Conservation (phyloP, 1,140 invertebrate genomes). For the Cheumatopsyche charites region DNA sequence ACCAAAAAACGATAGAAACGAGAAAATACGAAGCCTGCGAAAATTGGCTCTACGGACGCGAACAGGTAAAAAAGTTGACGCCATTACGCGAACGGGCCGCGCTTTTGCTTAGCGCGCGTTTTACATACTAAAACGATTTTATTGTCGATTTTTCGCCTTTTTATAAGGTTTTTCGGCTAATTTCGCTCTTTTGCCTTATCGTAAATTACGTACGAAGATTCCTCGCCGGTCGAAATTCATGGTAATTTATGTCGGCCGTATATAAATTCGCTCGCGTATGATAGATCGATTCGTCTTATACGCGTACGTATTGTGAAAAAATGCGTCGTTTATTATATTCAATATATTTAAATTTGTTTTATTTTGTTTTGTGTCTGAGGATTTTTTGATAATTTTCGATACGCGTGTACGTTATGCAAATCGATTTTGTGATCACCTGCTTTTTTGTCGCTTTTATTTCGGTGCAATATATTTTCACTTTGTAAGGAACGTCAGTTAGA, state of each 20-base stretch:
- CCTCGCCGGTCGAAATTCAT: not conserved
- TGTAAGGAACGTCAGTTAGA: no score
- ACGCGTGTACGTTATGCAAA: no score
- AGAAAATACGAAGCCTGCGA: not conserved
- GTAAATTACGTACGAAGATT: not conserved
- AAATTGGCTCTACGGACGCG: conserved; percentile 10
- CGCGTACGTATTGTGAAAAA: no score
- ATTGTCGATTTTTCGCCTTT: not conserved
- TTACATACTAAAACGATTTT: conserved; percentile 18
- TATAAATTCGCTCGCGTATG: not conserved
- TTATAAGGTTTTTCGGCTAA: not conserved
- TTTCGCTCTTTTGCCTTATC: not conserved
- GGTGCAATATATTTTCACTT: no score
- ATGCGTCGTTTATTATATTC: no score
- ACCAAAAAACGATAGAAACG: not conserved
- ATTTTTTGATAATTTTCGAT: no score
- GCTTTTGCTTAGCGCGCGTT: conserved; percentile 9
- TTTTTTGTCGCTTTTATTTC: no score
- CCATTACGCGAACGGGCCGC: conserved; percentile 24
- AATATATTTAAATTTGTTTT: no score
- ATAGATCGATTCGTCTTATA: no score
- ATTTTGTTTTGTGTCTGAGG: no score
- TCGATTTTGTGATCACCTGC: no score
- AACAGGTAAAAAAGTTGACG: conserved; percentile 26
- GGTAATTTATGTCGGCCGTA: not conserved